Base-by-base conservation (phyloP, 2,888 invertebrate species). In the Sturmia bella region DNA sequence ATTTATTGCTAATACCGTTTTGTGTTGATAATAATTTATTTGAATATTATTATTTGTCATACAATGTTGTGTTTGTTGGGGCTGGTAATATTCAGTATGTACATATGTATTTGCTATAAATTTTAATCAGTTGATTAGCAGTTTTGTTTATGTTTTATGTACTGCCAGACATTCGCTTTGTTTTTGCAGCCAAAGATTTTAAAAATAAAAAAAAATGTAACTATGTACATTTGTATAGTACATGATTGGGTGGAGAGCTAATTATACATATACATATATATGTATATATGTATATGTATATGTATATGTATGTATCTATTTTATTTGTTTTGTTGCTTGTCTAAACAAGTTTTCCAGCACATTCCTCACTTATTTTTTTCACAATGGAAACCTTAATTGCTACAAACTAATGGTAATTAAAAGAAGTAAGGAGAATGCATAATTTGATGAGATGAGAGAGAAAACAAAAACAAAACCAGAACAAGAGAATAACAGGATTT, bases 91-190 rank as follows among this genome's bases (percentile, higher is more conserved):
- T 11, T 39, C 17, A 27, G 27, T 24, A n/a, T n/a, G n/a, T n/a
- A n/a, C n/a, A n/a, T n/a, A n/a, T n/a, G n/a, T n/a, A 37, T 56
- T 78, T 79, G 78, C 17, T 45, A 68, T 79, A 79, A 79, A 73
- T 68, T 73, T 54, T 79, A 73, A 79, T 79, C 66, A 79, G 72
- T 72, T 79, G 39, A 54, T 66, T 66, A 66, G 52, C 66, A 66
- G 41, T 66, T 66, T 66, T 66, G 52, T 3, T 66, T 52, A 37
- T n/a, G 4, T 9, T 32, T 50, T 64, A 32, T 37, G 9, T 48
- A 9, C 12, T n/a, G 32, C 32, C 17, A 48, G 7, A 19, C 3
- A 12, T 21, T 32, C 6, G 5, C 9, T 6, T 32, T 32, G 32
- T 7, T 37, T 39, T 24, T 15, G 6, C 3, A 17, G 6, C 12